Evolutionary conservation across 2,797 vertebrate genomes (phyloP).

Genomic region (Babyrousa celebensis): DNA sequence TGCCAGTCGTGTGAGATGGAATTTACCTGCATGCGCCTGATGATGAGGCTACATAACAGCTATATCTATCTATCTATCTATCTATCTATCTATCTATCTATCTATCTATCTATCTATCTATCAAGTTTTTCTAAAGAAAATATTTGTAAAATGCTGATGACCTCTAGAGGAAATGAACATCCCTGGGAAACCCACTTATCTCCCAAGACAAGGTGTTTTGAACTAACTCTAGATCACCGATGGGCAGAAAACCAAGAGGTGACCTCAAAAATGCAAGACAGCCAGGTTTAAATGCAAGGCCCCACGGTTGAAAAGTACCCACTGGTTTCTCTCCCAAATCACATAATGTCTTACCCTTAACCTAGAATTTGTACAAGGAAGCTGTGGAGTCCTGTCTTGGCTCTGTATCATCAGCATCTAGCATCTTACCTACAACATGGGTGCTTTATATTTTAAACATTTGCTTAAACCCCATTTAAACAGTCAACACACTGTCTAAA

Average conservation of each 20-base stretch:
- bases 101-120: not conserved
- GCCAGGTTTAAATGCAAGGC: not conserved
- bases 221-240: conserved; percentile 18
- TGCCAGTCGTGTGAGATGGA: conserved; percentile 29
- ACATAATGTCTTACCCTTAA: not conserved
- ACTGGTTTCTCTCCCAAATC: not conserved
- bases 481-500: not conserved
- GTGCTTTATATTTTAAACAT: not conserved
- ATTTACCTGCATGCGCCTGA: not conserved
- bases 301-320: conserved; percentile 20
- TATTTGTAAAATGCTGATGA: not conserved
- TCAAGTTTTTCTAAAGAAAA: conserved; percentile 29
- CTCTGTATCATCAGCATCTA: not conserved
- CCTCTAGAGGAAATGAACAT: conserved; percentile 35
- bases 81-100: no score
- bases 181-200: conserved; percentile 26
- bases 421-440: not conserved
- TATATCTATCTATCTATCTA: not conserved
- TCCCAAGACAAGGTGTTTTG: not conserved
- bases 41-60: not conserved
- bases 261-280: conserved; percentile 7
- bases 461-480: not conserved
- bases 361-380: not conserved
- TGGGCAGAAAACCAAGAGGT: conserved; percentile 8
- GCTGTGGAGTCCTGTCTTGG: not conserved